These are phyloP conservation scores for Microtus richardsoni DNA, from an alignment of 2,113 vertebrate species.

Conservation along the genomic window DNA sequence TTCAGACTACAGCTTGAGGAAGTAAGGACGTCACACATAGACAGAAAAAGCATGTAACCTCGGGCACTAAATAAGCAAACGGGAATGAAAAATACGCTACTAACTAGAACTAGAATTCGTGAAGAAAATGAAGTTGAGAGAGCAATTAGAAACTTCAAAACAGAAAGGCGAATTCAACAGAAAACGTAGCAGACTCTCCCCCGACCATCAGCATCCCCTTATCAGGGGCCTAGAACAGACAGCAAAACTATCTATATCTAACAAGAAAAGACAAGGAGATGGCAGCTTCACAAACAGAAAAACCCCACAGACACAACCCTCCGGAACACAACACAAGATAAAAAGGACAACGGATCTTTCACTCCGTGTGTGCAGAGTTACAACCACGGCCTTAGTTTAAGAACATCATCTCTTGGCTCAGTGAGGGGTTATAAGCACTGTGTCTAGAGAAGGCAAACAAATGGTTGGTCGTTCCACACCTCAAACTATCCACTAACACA, in stretches of 20 bases:
- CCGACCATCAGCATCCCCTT: neutral
- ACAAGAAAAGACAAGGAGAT: neutral
- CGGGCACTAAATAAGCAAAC: conserved; percentile 33
- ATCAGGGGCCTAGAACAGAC: conserved; percentile 46
- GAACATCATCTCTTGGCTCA: neutral
- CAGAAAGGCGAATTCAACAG: neutral
- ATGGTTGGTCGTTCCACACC: neutral
- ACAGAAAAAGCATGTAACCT: conserved; percentile 51
- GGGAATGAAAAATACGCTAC: conserved; percentile 18
- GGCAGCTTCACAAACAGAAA: rapidly evolving
- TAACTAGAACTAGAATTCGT: neutral
- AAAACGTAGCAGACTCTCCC: neutral
- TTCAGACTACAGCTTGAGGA: conserved; percentile 47
- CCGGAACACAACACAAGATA: rapidly evolving
- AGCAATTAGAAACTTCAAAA: neutral
- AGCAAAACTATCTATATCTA: neutral
- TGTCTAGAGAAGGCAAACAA: conserved; percentile 8
- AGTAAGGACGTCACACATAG: neutral
- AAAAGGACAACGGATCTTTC: neutral
- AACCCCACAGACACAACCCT: neutral
- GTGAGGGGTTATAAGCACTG: neutral
- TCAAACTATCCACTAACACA: neutral
- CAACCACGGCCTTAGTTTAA: neutral
- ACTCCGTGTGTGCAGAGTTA: neutral
- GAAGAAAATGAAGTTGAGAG: neutral